Evolutionary conservation across 1,140 invertebrate species (phyloP).

Genomic region (Brachionus manjavacas): DNA sequence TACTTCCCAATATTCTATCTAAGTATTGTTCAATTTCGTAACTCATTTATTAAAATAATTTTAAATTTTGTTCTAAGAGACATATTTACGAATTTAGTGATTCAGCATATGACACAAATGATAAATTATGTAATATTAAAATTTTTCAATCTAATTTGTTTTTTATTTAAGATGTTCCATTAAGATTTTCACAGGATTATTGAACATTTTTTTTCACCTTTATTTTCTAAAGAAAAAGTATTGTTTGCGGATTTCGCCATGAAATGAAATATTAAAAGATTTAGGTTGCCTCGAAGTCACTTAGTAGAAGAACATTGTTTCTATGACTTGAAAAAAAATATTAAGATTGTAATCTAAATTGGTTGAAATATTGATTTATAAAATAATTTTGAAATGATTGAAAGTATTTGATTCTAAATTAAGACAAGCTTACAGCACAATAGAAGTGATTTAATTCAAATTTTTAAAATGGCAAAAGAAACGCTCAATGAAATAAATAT

Average conservation of each 20-base stretch:
- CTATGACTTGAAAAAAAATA: too few relatives aligned
- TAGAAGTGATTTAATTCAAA: too few relatives aligned
- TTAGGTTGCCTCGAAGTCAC: too few relatives aligned
- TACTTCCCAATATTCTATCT: neutral
- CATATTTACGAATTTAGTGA: neutral
- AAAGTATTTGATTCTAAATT: too few relatives aligned
- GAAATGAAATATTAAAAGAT: too few relatives aligned
- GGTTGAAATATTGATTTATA: too few relatives aligned
- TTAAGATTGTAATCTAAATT: too few relatives aligned
- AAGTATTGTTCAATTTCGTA: neutral
- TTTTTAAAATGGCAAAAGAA: too few relatives aligned
- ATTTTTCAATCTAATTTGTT: neutral
- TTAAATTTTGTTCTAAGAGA: neutral
- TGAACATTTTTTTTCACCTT: neutral
- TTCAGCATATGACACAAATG: slow-evolving; percentile 5
- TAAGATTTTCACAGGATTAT: neutral
- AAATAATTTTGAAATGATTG: too few relatives aligned
- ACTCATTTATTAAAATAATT: slow-evolving; percentile 7
- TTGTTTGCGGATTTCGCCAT: neutral
- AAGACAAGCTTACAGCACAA: too few relatives aligned
- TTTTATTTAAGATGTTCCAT: neutral
- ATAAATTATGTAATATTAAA: neutral
- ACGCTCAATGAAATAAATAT: too few relatives aligned
- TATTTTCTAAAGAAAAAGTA: neutral
- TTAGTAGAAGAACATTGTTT: too few relatives aligned